phyloP scores from a whole-genome alignment of 1,140 invertebrate genomes.

The Diorhabda elongata region DNA sequence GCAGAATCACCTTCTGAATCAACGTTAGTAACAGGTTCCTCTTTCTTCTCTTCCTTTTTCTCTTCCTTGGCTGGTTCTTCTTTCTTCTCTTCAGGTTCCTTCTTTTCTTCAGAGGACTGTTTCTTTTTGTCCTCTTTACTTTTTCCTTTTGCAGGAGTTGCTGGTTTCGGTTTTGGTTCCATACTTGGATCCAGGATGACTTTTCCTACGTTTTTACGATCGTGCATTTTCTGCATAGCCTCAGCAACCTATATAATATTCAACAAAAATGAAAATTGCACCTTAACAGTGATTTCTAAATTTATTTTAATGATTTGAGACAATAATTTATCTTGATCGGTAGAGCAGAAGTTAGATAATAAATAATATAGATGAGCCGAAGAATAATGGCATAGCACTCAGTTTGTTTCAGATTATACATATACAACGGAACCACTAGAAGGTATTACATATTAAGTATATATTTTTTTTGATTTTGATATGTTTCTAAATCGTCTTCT shows the following conservation, averaged over 20 bases:
- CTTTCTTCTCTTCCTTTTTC: conserved; percentile 54
- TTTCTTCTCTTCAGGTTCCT: conserved; percentile 61
- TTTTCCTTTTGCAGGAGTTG: conserved; percentile 69
- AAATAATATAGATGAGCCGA: too few relatives aligned
- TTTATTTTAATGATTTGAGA: too few relatives aligned
- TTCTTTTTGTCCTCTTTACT: conserved; percentile 72
- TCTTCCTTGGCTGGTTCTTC: conserved; percentile 56
- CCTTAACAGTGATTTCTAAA: too few relatives aligned
- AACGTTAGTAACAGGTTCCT: conserved; percentile 52
- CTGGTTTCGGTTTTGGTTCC: conserved; percentile 73
- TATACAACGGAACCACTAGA: too few relatives aligned
- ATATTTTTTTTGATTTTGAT: too few relatives aligned
- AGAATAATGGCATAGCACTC: too few relatives aligned
- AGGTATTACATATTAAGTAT: too few relatives aligned
- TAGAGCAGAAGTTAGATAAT: too few relatives aligned
- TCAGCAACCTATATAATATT: conserved; percentile 61
- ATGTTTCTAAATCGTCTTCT: too few relatives aligned
- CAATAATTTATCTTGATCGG: too few relatives aligned
- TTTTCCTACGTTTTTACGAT: conserved; percentile 87
- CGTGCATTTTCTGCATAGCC: conserved; percentile 90
- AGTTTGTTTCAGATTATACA: too few relatives aligned
- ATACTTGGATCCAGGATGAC: conserved; percentile 75
- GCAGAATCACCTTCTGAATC: conserved; percentile 52
- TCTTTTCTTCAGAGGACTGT: conserved; percentile 63
- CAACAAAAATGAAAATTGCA: too few relatives aligned